Conservation (phyloP, 1,140 invertebrate genomes). For the Parapsyche elsis region DNA sequence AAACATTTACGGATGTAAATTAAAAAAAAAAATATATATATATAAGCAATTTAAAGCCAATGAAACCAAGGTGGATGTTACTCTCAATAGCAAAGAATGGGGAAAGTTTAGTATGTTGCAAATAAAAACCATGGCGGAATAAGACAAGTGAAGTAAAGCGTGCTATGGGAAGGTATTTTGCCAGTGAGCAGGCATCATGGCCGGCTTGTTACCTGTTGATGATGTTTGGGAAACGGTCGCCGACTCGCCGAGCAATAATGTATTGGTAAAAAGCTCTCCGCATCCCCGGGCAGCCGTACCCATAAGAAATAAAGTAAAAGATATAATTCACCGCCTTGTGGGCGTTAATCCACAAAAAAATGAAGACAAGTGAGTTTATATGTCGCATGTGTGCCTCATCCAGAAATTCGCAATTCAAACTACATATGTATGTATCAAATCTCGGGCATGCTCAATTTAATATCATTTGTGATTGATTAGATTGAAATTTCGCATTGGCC, state of each 20-base stretch:
- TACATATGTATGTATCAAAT: too few relatives aligned
- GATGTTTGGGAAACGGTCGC: slow-evolving; percentile 64
- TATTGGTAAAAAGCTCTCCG: slow-evolving; percentile 70
- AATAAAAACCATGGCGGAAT: slow-evolving; percentile 26
- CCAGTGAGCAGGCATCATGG: slow-evolving; percentile 39
- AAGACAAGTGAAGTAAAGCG: slow-evolving; percentile 26
- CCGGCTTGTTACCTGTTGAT: slow-evolving; percentile 54
- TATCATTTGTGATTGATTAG: background rate
- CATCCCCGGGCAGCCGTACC: slow-evolving; percentile 70
- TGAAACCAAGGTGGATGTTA: background rate
- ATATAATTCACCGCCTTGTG: slow-evolving; percentile 54
- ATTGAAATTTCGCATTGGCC: background rate
- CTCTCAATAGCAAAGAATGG: background rate
- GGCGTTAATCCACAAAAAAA: slow-evolving; percentile 39
- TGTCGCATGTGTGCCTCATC: background rate
- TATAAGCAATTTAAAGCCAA: background rate
- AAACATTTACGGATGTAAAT: background rate
- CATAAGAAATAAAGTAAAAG: slow-evolving; percentile 62
- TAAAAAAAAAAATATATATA: background rate
- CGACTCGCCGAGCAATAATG: slow-evolving; percentile 71
- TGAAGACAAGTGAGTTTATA: slow-evolving; percentile 23
- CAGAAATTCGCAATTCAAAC: background rate
- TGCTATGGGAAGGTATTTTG: slow-evolving; percentile 36
- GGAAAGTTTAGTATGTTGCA: slow-evolving; percentile 6
- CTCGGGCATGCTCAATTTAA: too few relatives aligned